Conservation (phyloP, 2,888 invertebrate genomes). For the Adelognathus sp. region DNA sequence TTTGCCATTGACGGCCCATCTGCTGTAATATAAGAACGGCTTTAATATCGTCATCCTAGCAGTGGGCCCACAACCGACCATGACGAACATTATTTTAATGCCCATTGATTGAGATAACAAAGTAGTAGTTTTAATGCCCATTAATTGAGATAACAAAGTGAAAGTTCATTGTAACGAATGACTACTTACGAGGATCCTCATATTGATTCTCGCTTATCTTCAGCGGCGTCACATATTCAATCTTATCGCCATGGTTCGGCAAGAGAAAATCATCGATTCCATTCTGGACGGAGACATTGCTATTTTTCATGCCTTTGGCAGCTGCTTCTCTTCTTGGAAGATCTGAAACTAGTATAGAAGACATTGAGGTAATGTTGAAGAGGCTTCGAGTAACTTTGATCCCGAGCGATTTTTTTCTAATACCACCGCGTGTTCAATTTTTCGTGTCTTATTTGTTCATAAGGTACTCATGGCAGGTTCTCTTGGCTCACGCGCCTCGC, state of each 20-base stretch:
- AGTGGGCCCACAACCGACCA: too few relatives aligned
- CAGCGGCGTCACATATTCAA: conserved; percentile 83
- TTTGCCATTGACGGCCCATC: conserved; percentile 67
- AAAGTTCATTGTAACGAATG: background rate
- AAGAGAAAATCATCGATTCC: conserved; percentile 61
- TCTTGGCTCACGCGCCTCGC: too few relatives aligned
- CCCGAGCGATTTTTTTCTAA: too few relatives aligned
- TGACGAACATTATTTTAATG: too few relatives aligned
- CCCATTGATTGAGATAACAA: too few relatives aligned
- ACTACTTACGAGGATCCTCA: conserved; percentile 81
- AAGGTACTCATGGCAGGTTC: too few relatives aligned
- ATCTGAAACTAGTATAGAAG: conserved; percentile 36
- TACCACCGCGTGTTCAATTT: too few relatives aligned
- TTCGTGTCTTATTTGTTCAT: too few relatives aligned
- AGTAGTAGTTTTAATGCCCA: background rate
- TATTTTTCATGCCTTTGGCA: background rate
- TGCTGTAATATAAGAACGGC: conserved; percentile 58
- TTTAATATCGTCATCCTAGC: too few relatives aligned
- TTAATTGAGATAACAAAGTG: background rate
- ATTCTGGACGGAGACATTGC: background rate
- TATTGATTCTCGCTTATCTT: conserved; percentile 83
- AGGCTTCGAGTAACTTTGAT: too few relatives aligned
- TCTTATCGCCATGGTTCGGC: conserved; percentile 69
- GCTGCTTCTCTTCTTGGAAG: conserved; percentile 8
- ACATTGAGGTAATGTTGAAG: background rate